phyloP scores from a whole-genome alignment of 2,113 vertebrate genomes.

The Pavo muticus region DNA sequence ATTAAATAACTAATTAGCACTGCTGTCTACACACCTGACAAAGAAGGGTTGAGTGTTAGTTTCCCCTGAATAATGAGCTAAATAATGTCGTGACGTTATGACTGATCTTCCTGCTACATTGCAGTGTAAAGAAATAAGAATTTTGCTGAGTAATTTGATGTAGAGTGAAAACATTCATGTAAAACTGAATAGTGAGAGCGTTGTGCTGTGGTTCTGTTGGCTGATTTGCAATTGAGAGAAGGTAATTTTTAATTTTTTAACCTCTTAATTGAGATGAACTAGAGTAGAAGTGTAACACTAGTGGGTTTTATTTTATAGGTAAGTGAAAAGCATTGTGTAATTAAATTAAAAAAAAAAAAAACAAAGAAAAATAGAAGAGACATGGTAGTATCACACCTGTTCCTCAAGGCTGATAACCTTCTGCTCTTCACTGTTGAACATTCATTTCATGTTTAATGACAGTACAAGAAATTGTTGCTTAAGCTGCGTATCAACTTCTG shows the following conservation, averaged over 20 bases:
- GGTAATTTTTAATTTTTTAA: background rate
- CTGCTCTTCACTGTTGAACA: background rate
- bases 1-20: background rate
- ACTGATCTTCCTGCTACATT: background rate
- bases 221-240: background rate
- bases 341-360: background rate
- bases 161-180: background rate
- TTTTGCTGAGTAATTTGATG: background rate
- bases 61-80: background rate
- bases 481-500: background rate
- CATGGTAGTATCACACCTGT: background rate
- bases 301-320: background rate
- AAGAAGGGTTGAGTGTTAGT: background rate
- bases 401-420: background rate
- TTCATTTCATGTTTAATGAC: background rate
- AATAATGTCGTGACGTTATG: background rate
- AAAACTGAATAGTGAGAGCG: background rate
- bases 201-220: background rate
- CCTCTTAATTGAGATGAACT: background rate
- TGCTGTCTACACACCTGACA: background rate
- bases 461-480: conserved; percentile 38
- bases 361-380: background rate
- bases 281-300: background rate
- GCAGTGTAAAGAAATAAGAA: background rate
- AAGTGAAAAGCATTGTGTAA: background rate